These are phyloP conservation scores for Tortrix viridana DNA, from an alignment of 2,888 invertebrate genomes.

Conservation along the genomic window DNA sequence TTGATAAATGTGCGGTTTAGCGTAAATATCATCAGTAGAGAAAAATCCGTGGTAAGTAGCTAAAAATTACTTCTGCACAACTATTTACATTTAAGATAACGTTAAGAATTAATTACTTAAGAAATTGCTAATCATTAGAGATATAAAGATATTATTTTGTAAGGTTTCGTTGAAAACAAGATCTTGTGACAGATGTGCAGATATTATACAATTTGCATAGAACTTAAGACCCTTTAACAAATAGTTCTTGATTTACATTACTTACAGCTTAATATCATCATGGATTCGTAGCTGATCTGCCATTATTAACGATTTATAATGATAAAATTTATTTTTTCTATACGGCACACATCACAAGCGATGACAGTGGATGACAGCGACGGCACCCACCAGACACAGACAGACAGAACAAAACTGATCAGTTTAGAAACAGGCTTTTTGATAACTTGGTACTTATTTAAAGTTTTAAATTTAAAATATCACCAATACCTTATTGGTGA, in stretches of 20 bases:
- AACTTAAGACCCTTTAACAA: background rate
- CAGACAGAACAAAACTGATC: background rate
- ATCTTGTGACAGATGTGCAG: conserved; percentile 42
- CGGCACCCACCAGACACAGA: background rate
- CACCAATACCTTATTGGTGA: too few relatives aligned
- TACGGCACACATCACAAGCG: conserved; percentile 38
- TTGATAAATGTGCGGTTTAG: background rate
- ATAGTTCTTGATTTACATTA: conserved; percentile 46
- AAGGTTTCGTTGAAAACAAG: conserved; percentile 50
- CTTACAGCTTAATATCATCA: conserved; percentile 90
- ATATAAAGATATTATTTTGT: conserved; percentile 39
- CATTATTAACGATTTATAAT: conserved; percentile 56
- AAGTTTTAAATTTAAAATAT: too few relatives aligned
- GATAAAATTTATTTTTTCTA: conserved; percentile 25
- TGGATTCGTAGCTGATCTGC: conserved; percentile 87
- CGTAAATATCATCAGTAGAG: background rate
- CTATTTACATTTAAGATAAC: background rate
- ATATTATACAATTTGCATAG: background rate
- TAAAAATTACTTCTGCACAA: background rate
- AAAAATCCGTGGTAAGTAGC: background rate
- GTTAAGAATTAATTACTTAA: background rate
- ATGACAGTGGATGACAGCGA: conserved; percentile 15
- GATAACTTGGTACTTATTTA: too few relatives aligned
- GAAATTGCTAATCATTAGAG: background rate
- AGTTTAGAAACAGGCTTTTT: conserved; percentile 5